Evolutionary conservation across 2,797 vertebrate species (phyloP).

Genomic region (Harpagifer antarcticus): DNA sequence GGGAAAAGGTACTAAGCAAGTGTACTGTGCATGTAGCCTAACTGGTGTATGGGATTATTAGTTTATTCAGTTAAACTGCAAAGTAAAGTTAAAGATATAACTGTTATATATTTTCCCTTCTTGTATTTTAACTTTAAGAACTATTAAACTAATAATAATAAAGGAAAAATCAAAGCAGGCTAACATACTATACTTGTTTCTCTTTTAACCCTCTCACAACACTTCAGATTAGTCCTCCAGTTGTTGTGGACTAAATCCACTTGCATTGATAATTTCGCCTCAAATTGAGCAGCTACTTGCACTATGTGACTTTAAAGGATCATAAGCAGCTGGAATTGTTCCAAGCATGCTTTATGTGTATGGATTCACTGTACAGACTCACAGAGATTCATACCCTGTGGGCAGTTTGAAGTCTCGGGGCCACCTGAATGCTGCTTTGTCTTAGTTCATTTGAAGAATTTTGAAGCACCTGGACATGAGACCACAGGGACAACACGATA

Average conservation of each 20-base stretch:
- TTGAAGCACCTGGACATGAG: not conserved
- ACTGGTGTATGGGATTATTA: conserved; percentile 17
- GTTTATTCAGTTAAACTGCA: not conserved
- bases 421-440: conserved; percentile 11
- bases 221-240: not conserved
- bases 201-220: conserved; percentile 2
- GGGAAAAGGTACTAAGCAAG: too few species aligned
- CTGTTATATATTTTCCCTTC: not conserved
- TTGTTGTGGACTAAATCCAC: not conserved
- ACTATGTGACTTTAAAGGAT: conserved; percentile 6
- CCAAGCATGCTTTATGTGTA: not conserved
- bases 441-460: conserved; percentile 10
- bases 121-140: not conserved
- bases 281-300: not conserved
- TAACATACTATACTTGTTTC: not conserved
- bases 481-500: not conserved
- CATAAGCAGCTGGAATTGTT: conserved; percentile 2
- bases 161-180: not conserved
- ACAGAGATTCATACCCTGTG: conserved; percentile 2
- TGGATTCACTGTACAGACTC: not conserved
- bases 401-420: conserved; percentile 5
- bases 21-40: conserved; percentile 6
- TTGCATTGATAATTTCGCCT: conserved; percentile 1
- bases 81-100: too few species aligned
- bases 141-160: not conserved